Evolutionary conservation across 2,797 vertebrate species (phyloP), one percentile per base, ranked within the genome.

Genomic region (Smutsia gigantea): DNA sequence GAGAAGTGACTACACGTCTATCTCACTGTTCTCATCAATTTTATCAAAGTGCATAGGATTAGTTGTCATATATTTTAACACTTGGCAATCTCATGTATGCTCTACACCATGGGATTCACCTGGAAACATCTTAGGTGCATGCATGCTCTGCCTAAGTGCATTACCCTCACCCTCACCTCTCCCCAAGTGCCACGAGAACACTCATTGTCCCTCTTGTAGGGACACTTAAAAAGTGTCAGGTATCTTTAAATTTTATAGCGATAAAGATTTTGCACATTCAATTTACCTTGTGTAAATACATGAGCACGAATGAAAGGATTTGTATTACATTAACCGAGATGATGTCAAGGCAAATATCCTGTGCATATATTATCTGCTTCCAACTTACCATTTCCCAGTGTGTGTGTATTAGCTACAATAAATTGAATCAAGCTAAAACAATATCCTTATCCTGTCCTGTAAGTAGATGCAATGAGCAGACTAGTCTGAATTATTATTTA

Each of bases 21-120:
- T 17, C 77, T 94, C 51, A 83, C 86, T 82, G 64, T 75, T 85
- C 78, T 82, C 90, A 57, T 97, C 94, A 91, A 79, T 89, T 89
- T 88, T 12, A 88, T 37, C 42, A 66, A 55, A 95, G 68, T 39
- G 79, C 75, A 46, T 23, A 55, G 82, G 63, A 93, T 82, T 90
- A 74, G 51, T 7, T 57, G 74, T 74, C 82, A 75, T 15, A 34
- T 21, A 64, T 59, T 55, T 34, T 71, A 75, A 78, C 57, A 49
- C 39, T 51, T 10, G 42, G 90, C 21, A 69, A 29, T 42, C 51
- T 88, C 49, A 29, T 3, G 39, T 4, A 25, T 1, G 5, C 8
- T 12, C 49, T n/a, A 69, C 31, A 39, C 25, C 11, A 10, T 9
- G 49, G 17, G 42, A 53, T 68, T 87, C 84, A 55, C 59, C 78